A percentile compares a stretch with the other conserved stretches of the same genome.
Conservation (phyloP, 1,140 invertebrate species). For the Halotydeus destructor region DNA sequence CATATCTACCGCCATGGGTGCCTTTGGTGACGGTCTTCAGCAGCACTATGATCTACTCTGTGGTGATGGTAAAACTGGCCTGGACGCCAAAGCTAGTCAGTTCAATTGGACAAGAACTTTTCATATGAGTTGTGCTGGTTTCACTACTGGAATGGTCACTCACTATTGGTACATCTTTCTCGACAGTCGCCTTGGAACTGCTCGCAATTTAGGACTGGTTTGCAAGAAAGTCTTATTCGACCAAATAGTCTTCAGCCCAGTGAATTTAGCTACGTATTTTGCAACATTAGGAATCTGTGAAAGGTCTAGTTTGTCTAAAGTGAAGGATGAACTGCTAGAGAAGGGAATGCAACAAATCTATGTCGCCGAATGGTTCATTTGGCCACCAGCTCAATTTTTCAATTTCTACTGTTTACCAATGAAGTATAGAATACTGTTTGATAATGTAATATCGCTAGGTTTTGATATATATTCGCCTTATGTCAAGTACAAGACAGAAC, state of each 20-base stretch:
- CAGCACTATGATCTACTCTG: conserved; percentile 55
- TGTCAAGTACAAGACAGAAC: conserved; percentile 40
- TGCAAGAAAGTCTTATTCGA: conserved; percentile 66
- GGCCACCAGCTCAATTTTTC: conserved; percentile 54
- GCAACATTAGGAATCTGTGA: conserved; percentile 12
- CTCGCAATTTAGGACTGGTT: conserved; percentile 44
- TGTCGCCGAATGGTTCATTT: conserved; percentile 53
- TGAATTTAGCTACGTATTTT: conserved; percentile 23
- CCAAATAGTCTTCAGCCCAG: conserved; percentile 65
- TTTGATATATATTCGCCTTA: conserved; percentile 82
- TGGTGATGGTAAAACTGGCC: conserved; percentile 22
- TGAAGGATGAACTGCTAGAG: conserved; percentile 26
- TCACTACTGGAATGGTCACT: conserved; percentile 39
- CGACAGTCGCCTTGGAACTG: conserved; percentile 36
- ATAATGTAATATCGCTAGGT: conserved; percentile 66
- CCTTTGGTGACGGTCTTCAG: conserved; percentile 54
- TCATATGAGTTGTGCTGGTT: conserved; percentile 56
- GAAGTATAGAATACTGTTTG: conserved; percentile 64
- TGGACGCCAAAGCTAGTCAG: background rate
- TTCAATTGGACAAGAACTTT: conserved; percentile 36
- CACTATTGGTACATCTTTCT: conserved; percentile 40
- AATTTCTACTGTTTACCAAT: conserved; percentile 74
- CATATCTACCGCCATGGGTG: conserved; percentile 52
- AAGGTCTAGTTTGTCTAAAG: conserved; percentile 7
- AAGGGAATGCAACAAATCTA: conserved; percentile 54